Base-by-base conservation (phyloP, 2,113 vertebrate genomes). In the Corythornis cristatus region DNA sequence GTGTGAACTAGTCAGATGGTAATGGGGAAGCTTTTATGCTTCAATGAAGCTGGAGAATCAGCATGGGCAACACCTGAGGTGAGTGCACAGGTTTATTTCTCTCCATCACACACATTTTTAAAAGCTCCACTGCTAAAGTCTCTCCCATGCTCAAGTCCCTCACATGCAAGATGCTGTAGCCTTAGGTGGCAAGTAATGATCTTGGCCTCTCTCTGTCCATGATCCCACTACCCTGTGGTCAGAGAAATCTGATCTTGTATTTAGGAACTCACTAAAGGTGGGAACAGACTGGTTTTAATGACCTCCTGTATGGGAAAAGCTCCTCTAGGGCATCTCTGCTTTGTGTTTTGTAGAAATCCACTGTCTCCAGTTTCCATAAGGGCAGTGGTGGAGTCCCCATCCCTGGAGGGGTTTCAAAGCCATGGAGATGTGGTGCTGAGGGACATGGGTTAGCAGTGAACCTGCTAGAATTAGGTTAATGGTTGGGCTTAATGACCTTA, bases 31-130 rank as follows among this genome's bases (percentile, higher is more conserved):
- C 8, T 74, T 72, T 83, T 53, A 35, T 60, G 75, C 48, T 35
- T 56, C 48, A 20, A 10, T 50, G 21, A 25, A 28, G 40, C 7
- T 0, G 10, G 29, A 83, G 68, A 58, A 77, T 37, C 3, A 6
- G 35, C 68, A 16, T 9, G 22, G 43, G n/a, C 37, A 74, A 17
- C 17, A 25, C 35, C 62, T 1, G 4, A 23, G 14, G 23, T 2
- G 15, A 28, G 51, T 2, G 26, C 40, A 1, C 0, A 16, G 46
- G 42, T 5, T 4, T 4, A 2, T 35, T 83, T 70, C 42, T 66
- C 35, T 23, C 51, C 25, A 6, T 33, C 28, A 13, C 15, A 2
- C 2, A 8, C 12, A 56, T 37, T 58, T 73, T 89, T 23, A 50
- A 50, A 31, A 64, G 22, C 50, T 42, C 45, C 26, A 3, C 40